Conservation (phyloP, 2,113 vertebrate genomes). For the Misgurnus anguillicaudatus region DNA sequence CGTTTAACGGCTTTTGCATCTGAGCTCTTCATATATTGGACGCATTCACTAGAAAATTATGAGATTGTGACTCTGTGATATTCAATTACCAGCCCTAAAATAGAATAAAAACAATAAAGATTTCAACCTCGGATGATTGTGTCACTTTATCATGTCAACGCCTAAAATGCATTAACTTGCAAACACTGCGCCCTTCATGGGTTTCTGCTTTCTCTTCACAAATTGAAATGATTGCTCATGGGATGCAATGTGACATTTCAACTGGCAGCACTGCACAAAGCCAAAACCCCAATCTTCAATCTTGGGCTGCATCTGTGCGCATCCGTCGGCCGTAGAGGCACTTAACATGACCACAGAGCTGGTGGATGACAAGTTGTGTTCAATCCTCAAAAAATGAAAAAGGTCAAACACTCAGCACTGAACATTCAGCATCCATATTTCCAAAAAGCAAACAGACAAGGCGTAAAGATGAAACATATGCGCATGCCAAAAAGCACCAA, state of each 20-base stretch:
- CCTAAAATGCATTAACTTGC: not conserved
- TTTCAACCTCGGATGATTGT: not conserved
- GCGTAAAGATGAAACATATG: not conserved
- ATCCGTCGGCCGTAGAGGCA: not conserved
- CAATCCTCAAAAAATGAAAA: conserved; percentile 12
- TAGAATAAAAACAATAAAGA: not conserved
- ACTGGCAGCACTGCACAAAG: conserved; percentile 19
- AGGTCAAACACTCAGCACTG: not conserved
- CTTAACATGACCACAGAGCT: conserved; percentile 5
- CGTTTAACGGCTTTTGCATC: no score
- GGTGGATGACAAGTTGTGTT: not conserved
- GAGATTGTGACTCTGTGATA: no score
- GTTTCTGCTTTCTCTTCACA: conserved; percentile 25
- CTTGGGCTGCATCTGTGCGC: not conserved
- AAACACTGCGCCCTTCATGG: conserved; percentile 19
- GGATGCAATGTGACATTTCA: conserved; percentile 52
- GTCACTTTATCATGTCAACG: not conserved
- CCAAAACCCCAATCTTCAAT: conserved; percentile 31
- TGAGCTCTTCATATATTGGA: no score
- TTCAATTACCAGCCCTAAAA: no score
- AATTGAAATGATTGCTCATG: conserved; percentile 41
- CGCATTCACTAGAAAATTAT: no score
- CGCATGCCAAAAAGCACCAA: conserved; percentile 2
- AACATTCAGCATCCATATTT: not conserved
- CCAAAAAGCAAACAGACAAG: not conserved